These are phyloP conservation scores for Orchestes rusci DNA, from an alignment of 2,888 invertebrate genomes.

Conservation along the genomic window DNA sequence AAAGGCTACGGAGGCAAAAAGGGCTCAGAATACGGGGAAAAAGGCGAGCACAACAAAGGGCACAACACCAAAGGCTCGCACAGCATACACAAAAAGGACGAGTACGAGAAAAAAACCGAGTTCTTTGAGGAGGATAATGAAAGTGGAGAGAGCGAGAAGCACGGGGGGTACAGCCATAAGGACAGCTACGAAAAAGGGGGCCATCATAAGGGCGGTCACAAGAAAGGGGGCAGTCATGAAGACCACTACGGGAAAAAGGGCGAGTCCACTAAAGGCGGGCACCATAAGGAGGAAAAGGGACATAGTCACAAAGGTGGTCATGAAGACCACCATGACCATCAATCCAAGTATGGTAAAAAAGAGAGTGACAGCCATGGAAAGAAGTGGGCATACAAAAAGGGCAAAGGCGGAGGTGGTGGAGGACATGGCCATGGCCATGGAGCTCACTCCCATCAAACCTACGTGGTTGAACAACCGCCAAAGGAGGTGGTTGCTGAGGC, in stretches of 20 bases:
- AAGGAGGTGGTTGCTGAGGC: neutral
- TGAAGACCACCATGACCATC: constrained; percentile 50
- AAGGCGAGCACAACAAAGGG: constrained; percentile 64
- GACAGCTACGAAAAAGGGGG: constrained; percentile 52
- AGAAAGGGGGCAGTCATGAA: constrained; percentile 47
- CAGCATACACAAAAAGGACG: constrained; percentile 67
- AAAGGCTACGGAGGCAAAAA: constrained; percentile 50
- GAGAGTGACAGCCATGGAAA: constrained; percentile 47
- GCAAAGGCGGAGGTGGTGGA: constrained; percentile 22
- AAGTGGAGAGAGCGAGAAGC: constrained; percentile 57
- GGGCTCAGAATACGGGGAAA: constrained; percentile 39
- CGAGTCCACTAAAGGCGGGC: constrained; percentile 51
- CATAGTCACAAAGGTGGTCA: constrained; percentile 52
- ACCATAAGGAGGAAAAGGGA: constrained; percentile 50
- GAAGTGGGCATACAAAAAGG: constrained; percentile 46
- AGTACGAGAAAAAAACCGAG: constrained; percentile 66
- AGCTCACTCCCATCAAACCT: constrained; percentile 14
- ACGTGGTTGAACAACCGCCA: constrained; percentile 9
- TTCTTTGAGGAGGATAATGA: constrained; percentile 71
- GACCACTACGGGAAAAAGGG: constrained; percentile 52
- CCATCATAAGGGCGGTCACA: constrained; percentile 49
- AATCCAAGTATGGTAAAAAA: constrained; percentile 43
- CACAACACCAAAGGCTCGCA: constrained; percentile 70
- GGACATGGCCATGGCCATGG: constrained; percentile 42
- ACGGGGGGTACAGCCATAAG: constrained; percentile 54